Evolutionary conservation across 2,797 vertebrate genomes (phyloP).

Genomic region (Hoplostethus atlanticus): DNA sequence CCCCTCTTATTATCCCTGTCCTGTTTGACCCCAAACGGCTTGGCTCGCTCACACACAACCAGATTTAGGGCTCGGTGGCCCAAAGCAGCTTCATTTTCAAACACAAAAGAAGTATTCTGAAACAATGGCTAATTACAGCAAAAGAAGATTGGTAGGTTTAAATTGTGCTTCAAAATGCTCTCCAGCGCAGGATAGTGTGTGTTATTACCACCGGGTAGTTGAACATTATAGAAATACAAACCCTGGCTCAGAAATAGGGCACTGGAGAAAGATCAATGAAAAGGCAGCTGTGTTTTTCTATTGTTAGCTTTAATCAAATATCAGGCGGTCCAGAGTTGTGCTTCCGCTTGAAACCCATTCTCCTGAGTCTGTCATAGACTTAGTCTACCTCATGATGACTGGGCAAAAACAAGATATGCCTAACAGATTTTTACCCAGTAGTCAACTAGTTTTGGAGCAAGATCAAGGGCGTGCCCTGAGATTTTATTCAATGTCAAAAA

Average conservation of each 20-base stretch:
- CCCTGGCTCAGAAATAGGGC: conserved; percentile 70
- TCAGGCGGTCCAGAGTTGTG: conserved; percentile 63
- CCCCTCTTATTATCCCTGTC: conserved; percentile 73
- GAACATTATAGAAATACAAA: conserved; percentile 12
- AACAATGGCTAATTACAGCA: conserved; percentile 36
- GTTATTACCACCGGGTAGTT: conserved; percentile 23
- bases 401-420: conserved; percentile 30
- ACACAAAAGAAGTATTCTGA: conserved; percentile 33
- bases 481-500: background rate
- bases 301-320: conserved; percentile 81
- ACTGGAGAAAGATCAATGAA: conserved; percentile 77
- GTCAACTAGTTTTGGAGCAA: conserved; percentile 17
- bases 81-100: conserved; percentile 41
- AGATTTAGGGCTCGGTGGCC: conserved; percentile 32
- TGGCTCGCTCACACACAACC: conserved; percentile 35
- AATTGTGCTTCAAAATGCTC: conserved; percentile 19
- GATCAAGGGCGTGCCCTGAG: conserved; percentile 9
- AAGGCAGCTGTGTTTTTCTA: conserved; percentile 79
- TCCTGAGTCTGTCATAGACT: conserved; percentile 34
- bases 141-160: conserved; percentile 26
- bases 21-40: conserved; percentile 70
- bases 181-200: background rate
- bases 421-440: conserved; percentile 1
- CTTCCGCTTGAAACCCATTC: conserved; percentile 53
- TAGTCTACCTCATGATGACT: conserved; percentile 17